A percentile compares a stretch with the other conserved stretches of the same genome.
Evolutionary conservation across 2,888 invertebrate genomes (phyloP).

Genomic region (Trisateles emortualis): DNA sequence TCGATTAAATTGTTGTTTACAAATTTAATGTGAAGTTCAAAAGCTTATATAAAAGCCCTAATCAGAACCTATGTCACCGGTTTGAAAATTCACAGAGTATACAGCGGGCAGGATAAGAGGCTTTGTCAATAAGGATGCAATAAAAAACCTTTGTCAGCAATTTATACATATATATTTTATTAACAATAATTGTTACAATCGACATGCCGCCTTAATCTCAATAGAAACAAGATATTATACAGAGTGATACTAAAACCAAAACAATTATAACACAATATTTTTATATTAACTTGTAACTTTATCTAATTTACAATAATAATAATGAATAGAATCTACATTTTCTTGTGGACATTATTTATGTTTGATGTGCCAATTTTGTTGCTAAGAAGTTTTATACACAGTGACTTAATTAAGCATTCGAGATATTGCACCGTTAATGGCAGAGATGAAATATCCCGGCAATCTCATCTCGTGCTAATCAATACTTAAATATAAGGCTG

Average conservation of each 20-base stretch:
- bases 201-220: constrained; percentile 81
- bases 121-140: constrained; percentile 17
- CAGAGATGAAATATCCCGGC: too few relatives aligned
- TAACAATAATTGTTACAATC: constrained; percentile 86
- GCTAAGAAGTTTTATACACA: not conserved
- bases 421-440: too few relatives aligned
- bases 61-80: too few relatives aligned
- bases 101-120: not conserved
- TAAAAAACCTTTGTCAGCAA: constrained; percentile 67
- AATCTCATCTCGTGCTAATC: too few relatives aligned
- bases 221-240: constrained; percentile 77
- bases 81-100: too few relatives aligned
- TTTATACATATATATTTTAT: constrained; percentile 86
- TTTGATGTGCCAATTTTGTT: not conserved
- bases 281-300: constrained; percentile 65
- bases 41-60: too few relatives aligned
- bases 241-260: constrained; percentile 70
- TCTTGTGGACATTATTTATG: constrained; percentile 38
- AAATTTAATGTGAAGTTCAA: too few relatives aligned
- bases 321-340: constrained; percentile 55
- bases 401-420: not conserved
- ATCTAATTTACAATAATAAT: constrained; percentile 65
- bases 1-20: too few relatives aligned
- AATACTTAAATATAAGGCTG: too few relatives aligned
- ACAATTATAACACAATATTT: constrained; percentile 64